Base-by-base conservation (phyloP, 1,140 invertebrate genomes). In the Euura lappo region DNA sequence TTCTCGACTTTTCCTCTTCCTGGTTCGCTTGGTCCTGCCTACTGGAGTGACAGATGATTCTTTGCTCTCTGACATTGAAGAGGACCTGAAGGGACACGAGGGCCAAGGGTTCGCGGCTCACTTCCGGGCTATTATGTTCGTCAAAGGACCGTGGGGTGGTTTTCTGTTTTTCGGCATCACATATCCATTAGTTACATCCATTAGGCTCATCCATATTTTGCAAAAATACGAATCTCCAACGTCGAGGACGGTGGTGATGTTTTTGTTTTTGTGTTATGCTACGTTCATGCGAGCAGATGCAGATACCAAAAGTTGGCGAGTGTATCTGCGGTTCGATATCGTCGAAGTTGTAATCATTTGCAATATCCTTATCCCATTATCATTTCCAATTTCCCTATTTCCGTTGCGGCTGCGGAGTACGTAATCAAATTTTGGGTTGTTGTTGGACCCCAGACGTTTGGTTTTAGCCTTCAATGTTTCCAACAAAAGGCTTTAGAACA, bases 351-450 rank as follows among this genome's bases (percentile, higher is more conserved):
- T 28, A 11, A n/a, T 60, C 51, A 60, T 60, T 60, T 60, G 51
- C 51, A 60, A 60, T 60, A 60, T 60, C 51, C 51, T 60, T 60
- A 60, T 60, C 13, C 51, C 51, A 60, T 60, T 60, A 60, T 60
- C 51, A 60, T 60, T 60, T 60, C 51, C 6, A 3, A 60, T 60
- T 60, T 60, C 51, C 51, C 13, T 8, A 60, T 60, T 60, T 60
- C 13, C 51, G 8, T n/a, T 60, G 8, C 51, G 8, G 51, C 51
- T 60, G 8, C 51, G 51, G 51, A 11, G 51, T 6, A 60, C 2
- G 51, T 60, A 60, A 60, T 60, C 51, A 60, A 60, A 60, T 60
- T 60, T 60, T 4, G 6, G 8, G 8, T 3, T 8, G 51, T 60
- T 60, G 51, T 60, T 60, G 13, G 10, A 60, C 13, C 51, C 51